Evolutionary conservation across 2,113 vertebrate species (phyloP).

Genomic region (Amphiprion ocellaris): DNA sequence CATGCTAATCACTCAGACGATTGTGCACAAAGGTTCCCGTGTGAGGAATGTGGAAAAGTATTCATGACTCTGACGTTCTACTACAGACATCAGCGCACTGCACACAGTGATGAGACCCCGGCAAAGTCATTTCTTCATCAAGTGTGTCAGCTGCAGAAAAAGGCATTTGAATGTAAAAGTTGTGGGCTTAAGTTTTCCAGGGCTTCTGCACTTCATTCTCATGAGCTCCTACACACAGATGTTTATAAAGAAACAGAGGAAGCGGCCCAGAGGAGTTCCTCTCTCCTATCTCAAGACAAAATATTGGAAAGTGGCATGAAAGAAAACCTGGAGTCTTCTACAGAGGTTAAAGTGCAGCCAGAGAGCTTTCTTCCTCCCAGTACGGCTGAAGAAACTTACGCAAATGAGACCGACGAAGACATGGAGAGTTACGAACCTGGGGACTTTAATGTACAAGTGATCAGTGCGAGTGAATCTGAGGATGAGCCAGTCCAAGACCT

Average conservation of each 20-base stretch:
- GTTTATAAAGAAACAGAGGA: slow-evolving; percentile 73
- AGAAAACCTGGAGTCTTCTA: slow-evolving; percentile 10
- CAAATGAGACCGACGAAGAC: slow-evolving; percentile 60
- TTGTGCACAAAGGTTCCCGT: slow-evolving; percentile 66
- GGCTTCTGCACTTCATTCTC: slow-evolving; percentile 84
- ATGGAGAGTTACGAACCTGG: slow-evolving; percentile 66
- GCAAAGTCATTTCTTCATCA: slow-evolving; percentile 86
- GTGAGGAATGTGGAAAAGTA: slow-evolving; percentile 82
- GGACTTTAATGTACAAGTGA: slow-evolving; percentile 79
- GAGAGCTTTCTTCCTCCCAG: slow-evolving; percentile 16
- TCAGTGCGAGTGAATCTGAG: slow-evolving; percentile 79
- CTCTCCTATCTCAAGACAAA: slow-evolving; percentile 27
- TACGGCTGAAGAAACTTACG: slow-evolving; percentile 15
- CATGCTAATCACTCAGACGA: slow-evolving; percentile 71
- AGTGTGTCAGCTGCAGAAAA: slow-evolving; percentile 86
- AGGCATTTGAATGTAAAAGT: slow-evolving; percentile 83
- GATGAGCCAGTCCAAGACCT: slow-evolving; percentile 64
- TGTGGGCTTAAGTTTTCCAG: slow-evolving; percentile 85
- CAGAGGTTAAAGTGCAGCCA: slow-evolving; percentile 7
- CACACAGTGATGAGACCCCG: slow-evolving; percentile 77
- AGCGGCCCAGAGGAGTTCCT: neutral
- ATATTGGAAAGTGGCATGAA: slow-evolving; percentile 30
- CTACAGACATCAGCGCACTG: slow-evolving; percentile 79
- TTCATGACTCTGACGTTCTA: slow-evolving; percentile 81
- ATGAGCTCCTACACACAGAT: slow-evolving; percentile 82